Conservation (phyloP, 2,888 invertebrate species). For the Cactoblastis cactorum region DNA sequence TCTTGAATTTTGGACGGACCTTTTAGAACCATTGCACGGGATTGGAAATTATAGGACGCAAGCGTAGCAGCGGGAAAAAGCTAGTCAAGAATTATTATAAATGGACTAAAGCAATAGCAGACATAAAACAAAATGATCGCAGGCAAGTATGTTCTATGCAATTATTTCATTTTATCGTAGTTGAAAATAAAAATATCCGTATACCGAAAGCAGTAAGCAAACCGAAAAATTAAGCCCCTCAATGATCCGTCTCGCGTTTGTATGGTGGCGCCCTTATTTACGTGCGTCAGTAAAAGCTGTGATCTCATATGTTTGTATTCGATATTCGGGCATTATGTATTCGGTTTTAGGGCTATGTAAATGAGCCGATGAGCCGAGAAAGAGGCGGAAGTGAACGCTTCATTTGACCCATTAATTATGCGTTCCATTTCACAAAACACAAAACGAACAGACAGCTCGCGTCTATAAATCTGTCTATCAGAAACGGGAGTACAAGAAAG, state of each 20-base stretch:
- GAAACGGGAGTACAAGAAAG: neutral
- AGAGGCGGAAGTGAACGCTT: conserved; percentile 29
- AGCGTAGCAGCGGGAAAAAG: too few relatives aligned
- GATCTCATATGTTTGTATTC: conserved; percentile 20
- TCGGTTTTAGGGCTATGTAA: conserved; percentile 18
- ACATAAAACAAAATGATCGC: too few relatives aligned
- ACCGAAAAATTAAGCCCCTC: neutral
- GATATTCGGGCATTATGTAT: conserved; percentile 3
- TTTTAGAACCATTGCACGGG: too few relatives aligned
- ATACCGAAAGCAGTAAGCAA: too few relatives aligned
- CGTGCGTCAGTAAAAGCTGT: conserved; percentile 23
- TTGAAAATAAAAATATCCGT: too few relatives aligned
- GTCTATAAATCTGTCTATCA: neutral
- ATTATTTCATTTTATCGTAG: too few relatives aligned
- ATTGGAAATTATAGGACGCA: too few relatives aligned
- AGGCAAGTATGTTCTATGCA: too few relatives aligned
- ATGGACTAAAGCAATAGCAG: too few relatives aligned
- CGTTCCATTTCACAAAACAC: conserved; percentile 10
- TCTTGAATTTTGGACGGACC: too few relatives aligned
- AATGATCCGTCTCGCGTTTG: neutral
- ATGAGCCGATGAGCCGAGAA: conserved; percentile 10
- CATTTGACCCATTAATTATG: conserved; percentile 36
- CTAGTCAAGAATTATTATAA: too few relatives aligned
- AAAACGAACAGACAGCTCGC: neutral
- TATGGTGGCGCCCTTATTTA: neutral